Percentiles rank a stretch among this genome's conserved stretches.
Evolutionary conservation across 1,140 invertebrate species (phyloP).

Genomic region (Dreissena rostriformis): DNA sequence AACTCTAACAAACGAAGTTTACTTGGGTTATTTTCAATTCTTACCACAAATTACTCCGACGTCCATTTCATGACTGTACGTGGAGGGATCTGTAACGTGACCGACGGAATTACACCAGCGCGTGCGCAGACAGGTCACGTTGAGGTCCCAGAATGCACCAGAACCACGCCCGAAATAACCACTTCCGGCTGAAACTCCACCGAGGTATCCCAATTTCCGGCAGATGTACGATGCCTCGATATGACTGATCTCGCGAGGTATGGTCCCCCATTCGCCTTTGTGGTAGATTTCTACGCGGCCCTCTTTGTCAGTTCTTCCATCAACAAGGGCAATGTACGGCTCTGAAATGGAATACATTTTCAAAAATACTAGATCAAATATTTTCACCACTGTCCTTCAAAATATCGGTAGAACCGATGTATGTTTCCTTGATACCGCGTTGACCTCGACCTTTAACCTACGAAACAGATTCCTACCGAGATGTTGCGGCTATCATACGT

Average conservation of each 20-base stretch:
- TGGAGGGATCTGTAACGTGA: neutral
- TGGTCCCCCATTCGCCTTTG: slow-evolving; percentile 91
- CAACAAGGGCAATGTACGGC: slow-evolving; percentile 70
- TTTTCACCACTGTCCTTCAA: too few species aligned
- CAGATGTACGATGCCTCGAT: slow-evolving; percentile 92
- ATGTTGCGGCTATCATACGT: too few species aligned
- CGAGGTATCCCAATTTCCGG: slow-evolving; percentile 85
- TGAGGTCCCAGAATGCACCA: slow-evolving; percentile 62
- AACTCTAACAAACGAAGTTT: neutral
- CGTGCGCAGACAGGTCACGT: slow-evolving; percentile 63
- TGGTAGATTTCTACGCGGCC: slow-evolving; percentile 96
- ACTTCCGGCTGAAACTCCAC: slow-evolving; percentile 62
- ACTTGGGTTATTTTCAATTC: neutral
- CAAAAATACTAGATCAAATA: neutral
- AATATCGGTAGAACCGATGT: too few species aligned
- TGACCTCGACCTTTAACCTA: too few species aligned
- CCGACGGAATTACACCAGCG: slow-evolving; percentile 51
- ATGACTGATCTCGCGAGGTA: slow-evolving; percentile 95
- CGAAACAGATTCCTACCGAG: too few species aligned
- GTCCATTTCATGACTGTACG: slow-evolving; percentile 60
- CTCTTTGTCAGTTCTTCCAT: slow-evolving; percentile 78
- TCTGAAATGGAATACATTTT: slow-evolving; percentile 53
- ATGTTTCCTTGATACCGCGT: too few species aligned
- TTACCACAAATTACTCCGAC: slow-evolving; percentile 69
- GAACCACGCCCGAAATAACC: slow-evolving; percentile 64